Base-by-base conservation (phyloP, 1,140 invertebrate genomes). In the Gerris buenoi region DNA sequence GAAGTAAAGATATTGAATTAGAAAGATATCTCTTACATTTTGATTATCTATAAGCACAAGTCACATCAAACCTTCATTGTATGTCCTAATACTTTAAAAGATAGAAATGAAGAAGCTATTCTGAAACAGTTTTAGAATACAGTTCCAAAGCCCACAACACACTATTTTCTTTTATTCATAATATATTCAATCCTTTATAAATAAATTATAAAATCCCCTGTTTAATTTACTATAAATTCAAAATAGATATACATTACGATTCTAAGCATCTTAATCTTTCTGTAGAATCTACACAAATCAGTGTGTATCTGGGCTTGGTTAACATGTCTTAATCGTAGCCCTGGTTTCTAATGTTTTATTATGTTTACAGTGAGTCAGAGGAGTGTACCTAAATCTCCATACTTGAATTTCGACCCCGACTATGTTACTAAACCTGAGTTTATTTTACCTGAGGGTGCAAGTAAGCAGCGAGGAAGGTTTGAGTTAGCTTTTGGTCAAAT, bases 401-500 rank as follows among this genome's bases (percentile, higher is more conserved):
- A 95, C 77, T 81, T 97, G 70, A 95, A 94, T 78, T 91, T 94
- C 77, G 91, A 95, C 77, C 91, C 93, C 27, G 80, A 86, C 28
- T 91, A 90, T 76, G 81, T 95, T 68, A 85, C 86, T 59, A 83
- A 93, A 73, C 91, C 93, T 64, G 91, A 97, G 80, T 97, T 91
- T 73, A 91, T 97, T 73, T 93, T 95, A 73, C 88, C 92, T 29
- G 93, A 96, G 78, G 91, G 90, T 64, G 85, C 85, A n/a, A 82
- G 81, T 27, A 86, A 88, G 73, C 86, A 89, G 70, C 77, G 91
- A 77, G 91, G 90, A 26, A 78, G 90, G 64, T 91, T 93, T 76
- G 91, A 94, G 79, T 78, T 95, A 65, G 92, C 93, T 18, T 92
- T 97, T 76, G 91, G 90, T 68, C 91, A 95, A 76, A 96, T 97